Base-by-base conservation (phyloP, 2,113 vertebrate species). In the Marmota flaviventris region DNA sequence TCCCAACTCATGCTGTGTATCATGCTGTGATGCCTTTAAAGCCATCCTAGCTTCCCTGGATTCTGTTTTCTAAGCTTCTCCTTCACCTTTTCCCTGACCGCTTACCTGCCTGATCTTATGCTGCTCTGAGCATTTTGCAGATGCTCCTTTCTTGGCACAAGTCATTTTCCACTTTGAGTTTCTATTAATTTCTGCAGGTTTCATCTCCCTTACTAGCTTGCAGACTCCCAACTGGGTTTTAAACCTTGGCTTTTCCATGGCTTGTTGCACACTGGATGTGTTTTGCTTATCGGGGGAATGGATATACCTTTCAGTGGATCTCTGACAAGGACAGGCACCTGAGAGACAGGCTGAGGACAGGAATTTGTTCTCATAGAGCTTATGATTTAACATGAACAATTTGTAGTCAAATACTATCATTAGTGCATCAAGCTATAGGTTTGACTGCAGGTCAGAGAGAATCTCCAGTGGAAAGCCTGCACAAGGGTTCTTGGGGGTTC, bases 301-400 rank as follows among this genome's bases (percentile, higher is more conserved):
- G 89, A 45, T 51, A 14, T 3, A 45, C 27, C 45, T 88, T 63
- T 93, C 69, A 67, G 78, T 86, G 78, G 63, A 53, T 77, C 48
- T 93, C 51, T 91, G 29, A 67, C 25, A 85, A 78, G 70, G n/a
- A 89, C 2, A 82, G 39, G 8, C 10, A 70, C 81, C 39, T 87
- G 2, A 32, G 16, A 34, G 25, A 65, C 11, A 77, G 25, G 53
- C 84, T 22, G 9, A 61, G 75, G 18, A 73, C 14, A 95, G 78
- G 42, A 87, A 82, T 63, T 84, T 94, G 67, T 83, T 72, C 27
- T 87, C n/a, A 77, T 27, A 87, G 37, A 70, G 56, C 14, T 91
- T 88, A 82, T 7, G 51, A 83, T 51, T 94, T 77, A 88, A 93
- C 69, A 42, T 75, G 86, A 45, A 93, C 27, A 94, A 78, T 76